Percentiles rank a stretch among this genome's conserved stretches.
These are phyloP conservation scores for Heterodera schachtii DNA, from an alignment of 1,140 invertebrate species.

Conservation along the genomic window DNA sequence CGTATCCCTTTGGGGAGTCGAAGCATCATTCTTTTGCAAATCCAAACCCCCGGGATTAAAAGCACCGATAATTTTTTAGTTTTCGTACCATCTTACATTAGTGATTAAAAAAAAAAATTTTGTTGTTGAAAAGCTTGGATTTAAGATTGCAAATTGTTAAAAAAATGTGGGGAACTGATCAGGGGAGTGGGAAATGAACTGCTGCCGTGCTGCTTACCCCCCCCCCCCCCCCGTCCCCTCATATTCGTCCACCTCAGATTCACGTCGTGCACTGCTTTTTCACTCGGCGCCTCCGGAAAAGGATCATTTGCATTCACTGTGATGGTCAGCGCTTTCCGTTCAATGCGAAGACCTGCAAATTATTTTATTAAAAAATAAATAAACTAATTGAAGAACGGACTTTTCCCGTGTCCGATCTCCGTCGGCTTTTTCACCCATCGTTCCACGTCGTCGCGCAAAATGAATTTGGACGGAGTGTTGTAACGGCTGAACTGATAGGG, in stretches of 20 bases:
- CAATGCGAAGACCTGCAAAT: conserved; percentile 58
- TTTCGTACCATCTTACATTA: no score
- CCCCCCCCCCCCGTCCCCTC: no score
- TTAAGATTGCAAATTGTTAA: no score
- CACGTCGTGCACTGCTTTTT: conserved; percentile 55
- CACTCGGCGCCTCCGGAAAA: conserved; percentile 49
- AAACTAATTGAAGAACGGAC: conserved; percentile 27
- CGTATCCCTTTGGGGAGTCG: no score
- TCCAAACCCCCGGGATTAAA: no score
- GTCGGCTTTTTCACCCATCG: conserved; percentile 14
- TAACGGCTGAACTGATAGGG: conserved; percentile 59
- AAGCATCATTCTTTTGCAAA: no score
- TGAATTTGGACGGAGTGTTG: conserved; percentile 31
- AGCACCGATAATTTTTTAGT: no score
- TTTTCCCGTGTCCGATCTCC: conserved; percentile 51
- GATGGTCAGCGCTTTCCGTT: conserved; percentile 60
- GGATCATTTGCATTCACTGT: conserved; percentile 55
- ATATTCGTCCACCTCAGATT: conserved; percentile 40
- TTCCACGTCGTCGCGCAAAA: conserved; percentile 19
- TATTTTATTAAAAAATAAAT: background rate
- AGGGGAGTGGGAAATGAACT: no score
- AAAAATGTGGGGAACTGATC: no score
- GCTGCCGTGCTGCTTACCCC: no score
- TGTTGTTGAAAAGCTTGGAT: no score
- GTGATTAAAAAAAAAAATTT: no score